Base-by-base conservation (phyloP, 1,140 invertebrate species). In the Bombus affinis region DNA sequence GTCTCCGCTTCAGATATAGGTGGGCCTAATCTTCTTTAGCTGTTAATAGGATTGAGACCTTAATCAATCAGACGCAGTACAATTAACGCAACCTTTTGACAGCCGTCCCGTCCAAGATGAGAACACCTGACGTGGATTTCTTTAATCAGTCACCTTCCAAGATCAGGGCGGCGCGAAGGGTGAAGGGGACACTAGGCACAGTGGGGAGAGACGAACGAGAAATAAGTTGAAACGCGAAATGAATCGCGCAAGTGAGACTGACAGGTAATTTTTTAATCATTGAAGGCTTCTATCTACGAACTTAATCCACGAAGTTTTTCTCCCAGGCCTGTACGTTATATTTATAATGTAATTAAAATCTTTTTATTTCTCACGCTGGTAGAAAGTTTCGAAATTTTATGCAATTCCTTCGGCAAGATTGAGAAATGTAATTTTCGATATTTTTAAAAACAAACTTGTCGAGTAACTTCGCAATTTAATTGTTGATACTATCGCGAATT, bases 61-160 rank as follows among this genome's bases (percentile, higher is more conserved):
- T 92, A 93, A 93, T 93, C 92, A 93, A 93, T 93, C 92, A 92
- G 90, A 80, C 72, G 81, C 85, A 73, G 85, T 37, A 88, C 89
- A 92, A 92, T 92, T 93, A 92, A 92, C 88, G 87, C 85, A 77
- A 87, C 87, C 83, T 92, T 92, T 92, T 92, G 92, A 92, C 88
- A 90, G 91, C 86, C 86, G 85, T 90, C 88, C 86, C 80, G 84
- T 83, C 86, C 75, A 75, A 72, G 73, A 91, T 83, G 81, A 84
- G 87, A 90, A 86, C 88, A 89, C 89, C 90, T 88, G 88, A 93
- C 92, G 87, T 90, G 89, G 89, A 92, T 92, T 92, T 93, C 90
- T 93, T 93, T 92, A 93, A 93, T 93, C 92, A 93, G 92, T 93
- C 92, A 93, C 87, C 87, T 88, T 80, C 85, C 42, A 65, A 53